Base-by-base conservation (phyloP, 2,888 invertebrate species). In the Adelphocoris suturalis region DNA sequence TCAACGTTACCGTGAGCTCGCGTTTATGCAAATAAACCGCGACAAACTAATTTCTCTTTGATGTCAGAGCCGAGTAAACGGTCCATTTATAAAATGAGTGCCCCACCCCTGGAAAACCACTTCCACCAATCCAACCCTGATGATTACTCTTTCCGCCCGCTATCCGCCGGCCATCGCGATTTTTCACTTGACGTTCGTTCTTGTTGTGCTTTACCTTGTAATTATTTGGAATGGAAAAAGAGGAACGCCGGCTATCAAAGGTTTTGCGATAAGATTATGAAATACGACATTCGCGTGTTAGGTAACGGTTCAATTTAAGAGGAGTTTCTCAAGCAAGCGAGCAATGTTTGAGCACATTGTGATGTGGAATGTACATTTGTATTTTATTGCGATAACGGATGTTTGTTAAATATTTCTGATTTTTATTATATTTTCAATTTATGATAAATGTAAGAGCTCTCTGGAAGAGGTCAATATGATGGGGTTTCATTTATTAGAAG, bases 21-120 rank as follows among this genome's bases (percentile, higher is more conserved):
- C 27, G 68, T 68, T 68, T 68, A 68, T 68, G 68, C 23, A 68
- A 68, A 68, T 68, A 68, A 68, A 68, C 68, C 68, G 68, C 68
- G 68, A 68, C 68, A 68, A 68, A 68, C 23, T 68, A 68, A 68
- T 68, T 68, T 61, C 68, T 9, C 68, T 68, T 68, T 68, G 68
- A 68, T 23, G 68, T 23, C 68, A 68, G 13, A 23, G 23, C 23
- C 11, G 23, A 27, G 19, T 68, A 23, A 68, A 68, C 68, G 68
- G 9, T 68, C 23, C 68, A 68, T 68, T 68, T 68, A 68, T 23
- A 68, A 68, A 68, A 68, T 68, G 68, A 68, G 68, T 19, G 23
- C 23, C 68, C 13, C 68, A 23, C 11, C 3, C 27, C 68, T 23
- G 37, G 37, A 37, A 37, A 37, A 23, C 68, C 68, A 23, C 11